Evolutionary conservation across 2,797 vertebrate genomes (phyloP), one percentile per base, ranked within the genome.

Genomic region (Triplophysa bombifrons): DNA sequence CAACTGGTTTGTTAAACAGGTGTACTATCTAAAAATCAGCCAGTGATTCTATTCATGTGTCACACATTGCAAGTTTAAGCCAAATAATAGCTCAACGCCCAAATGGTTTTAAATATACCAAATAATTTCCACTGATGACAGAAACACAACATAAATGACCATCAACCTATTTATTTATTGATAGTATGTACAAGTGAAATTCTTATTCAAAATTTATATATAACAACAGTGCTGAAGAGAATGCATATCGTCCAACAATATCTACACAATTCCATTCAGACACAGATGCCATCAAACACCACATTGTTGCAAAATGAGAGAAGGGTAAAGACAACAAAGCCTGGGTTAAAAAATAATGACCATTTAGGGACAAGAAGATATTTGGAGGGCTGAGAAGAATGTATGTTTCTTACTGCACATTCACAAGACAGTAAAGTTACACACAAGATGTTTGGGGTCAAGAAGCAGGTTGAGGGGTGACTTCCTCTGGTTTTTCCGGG

Each of bases 401-500:
- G 1, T 53, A 8, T 53, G 2, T n/a, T 53, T n/a, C 51, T 70
- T 50, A 72, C 16, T 65, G 61, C 19, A 70, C 58, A 71, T 55
- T 20, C n/a, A 55, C n/a, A n/a, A 55, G 53, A 20, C 19, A 55
- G 60, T 51, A 27, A 76, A 55, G 56, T 19, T 50, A 20, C 46
- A 60, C 38, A 38, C 55, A 2, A 38, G 27, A 60, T n/a, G 9
- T 70, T 46, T 68, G 50, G 51, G 38, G 64, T 87, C 87, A 91
- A 1, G 88, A 87, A 55, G 92, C 87, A 1, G 84, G 74, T 69
- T 88, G 85, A 76, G 76, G 78, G 17, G 77, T 46, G 0, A 87
- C 63, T 61, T 93, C 91, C 8, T 90, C 90, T 84, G 80, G 89
- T 79, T 82, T 92, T 67, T 84, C 87, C 25, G 83, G 79, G 27